phyloP scores from a whole-genome alignment of 2,113 vertebrate species.

The Sorex araneus region DNA sequence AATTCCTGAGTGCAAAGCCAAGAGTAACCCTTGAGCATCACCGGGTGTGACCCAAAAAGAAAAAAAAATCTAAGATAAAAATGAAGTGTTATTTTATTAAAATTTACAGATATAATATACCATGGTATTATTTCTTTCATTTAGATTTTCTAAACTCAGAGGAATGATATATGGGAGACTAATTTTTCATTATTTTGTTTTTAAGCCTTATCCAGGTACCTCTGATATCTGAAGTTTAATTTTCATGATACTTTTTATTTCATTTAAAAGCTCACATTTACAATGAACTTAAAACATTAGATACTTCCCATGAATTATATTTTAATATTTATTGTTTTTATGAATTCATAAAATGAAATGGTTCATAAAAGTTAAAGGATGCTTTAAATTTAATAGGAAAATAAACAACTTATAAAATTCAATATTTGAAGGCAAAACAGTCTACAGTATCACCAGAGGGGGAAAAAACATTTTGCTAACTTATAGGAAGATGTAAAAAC shows the following conservation, averaged over 20 bases:
- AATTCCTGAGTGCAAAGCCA: too few relatives aligned
- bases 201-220: neutral
- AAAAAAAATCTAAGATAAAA: neutral
- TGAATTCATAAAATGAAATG: constrained; percentile 67
- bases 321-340: constrained; percentile 30
- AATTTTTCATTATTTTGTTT: constrained; percentile 31
- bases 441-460: neutral
- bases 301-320: neutral
- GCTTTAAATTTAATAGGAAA: constrained; percentile 59
- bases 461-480: neutral
- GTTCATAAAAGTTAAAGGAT: constrained; percentile 70
- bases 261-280: constrained; percentile 39
- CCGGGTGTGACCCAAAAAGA: too few relatives aligned
- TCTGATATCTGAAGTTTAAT: neutral
- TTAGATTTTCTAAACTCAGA: constrained; percentile 30
- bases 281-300: neutral
- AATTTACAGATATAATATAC: neutral
- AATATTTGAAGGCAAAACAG: constrained; percentile 59
- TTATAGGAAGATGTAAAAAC: neutral
- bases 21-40: too few relatives aligned
- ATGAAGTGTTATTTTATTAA: neutral
- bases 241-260: too few relatives aligned
- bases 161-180: neutral
- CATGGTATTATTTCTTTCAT: neutral
- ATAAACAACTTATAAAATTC: constrained; percentile 69